Evolutionary conservation across 2,797 vertebrate species (phyloP), one percentile per base, ranked within the genome.

Genomic region (Melanotaenia maccullochi): DNA sequence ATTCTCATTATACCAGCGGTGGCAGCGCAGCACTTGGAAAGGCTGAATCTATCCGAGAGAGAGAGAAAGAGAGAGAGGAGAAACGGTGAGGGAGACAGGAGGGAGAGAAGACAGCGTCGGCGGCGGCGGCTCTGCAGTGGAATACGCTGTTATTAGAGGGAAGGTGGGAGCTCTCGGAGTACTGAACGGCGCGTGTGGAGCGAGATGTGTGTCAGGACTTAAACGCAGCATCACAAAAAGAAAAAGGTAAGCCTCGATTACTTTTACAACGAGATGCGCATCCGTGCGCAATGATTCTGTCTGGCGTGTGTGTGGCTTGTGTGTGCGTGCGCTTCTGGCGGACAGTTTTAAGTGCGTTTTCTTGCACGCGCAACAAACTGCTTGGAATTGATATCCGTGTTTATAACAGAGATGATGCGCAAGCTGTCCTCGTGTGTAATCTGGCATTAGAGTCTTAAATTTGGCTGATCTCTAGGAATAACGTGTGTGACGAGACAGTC

Each of bases 61-160:
- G 77, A 71, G 74, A 68, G 67, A 35, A 75, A 22, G 70, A 63
- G 56, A 62, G 62, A 78, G 66, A 36, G 49, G 75, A 38, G 62
- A 44, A 59, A 13, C 22, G 51, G 24, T 25, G 69, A 30, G 79
- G 60, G 63, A 35, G 62, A 38, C 60, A 49, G 70, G 60, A 47
- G 79, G 32, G 76, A 67, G 72, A 78, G 83, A 74, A 84, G 87
- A 85, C 87, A 83, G 82, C 85, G 85, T 89, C 90, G 81, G 25
- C 25, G 25, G 89, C 87, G 81, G 90, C 80, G 81, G 90, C 88
- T 92, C 91, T 90, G 93, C 92, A 92, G 91, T 91, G 90, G 90
- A 88, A 93, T 89, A 92, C 76, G 82, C 81, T 77, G 59, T 62
- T 79, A 75, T 87, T 81, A 68, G 76, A 71, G 71, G 76, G 81